These are phyloP conservation scores for Ditylenchus dipsaci DNA, from an alignment of 1,140 invertebrate species.

Conservation along the genomic window DNA sequence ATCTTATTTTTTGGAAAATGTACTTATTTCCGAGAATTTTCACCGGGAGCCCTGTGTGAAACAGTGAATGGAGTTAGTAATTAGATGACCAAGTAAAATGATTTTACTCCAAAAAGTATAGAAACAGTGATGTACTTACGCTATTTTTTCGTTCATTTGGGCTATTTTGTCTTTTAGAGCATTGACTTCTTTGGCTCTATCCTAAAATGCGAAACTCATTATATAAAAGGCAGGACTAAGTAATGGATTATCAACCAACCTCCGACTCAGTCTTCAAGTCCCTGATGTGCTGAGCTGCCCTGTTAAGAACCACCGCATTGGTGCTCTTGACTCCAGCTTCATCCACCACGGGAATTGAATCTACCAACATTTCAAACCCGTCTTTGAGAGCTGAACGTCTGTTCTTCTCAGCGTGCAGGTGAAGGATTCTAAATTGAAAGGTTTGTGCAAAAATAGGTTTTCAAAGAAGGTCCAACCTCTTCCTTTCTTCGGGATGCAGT, in stretches of 20 bases:
- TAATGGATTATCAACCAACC: no score
- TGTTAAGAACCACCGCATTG: conserved; percentile 45
- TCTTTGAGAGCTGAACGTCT: conserved; percentile 64
- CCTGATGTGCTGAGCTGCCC: conserved; percentile 42
- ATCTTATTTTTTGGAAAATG: no score
- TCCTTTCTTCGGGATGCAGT: conserved; percentile 53
- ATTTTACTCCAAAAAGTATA: no score
- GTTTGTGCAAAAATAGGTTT: background rate
- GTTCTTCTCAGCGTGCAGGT: conserved; percentile 96
- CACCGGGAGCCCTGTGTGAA: no score
- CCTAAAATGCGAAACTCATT: no score
- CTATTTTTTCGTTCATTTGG: conserved; percentile 38
- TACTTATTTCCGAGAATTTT: no score
- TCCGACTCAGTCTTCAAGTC: conserved; percentile 22
- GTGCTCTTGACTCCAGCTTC: conserved; percentile 40
- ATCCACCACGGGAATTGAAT: conserved; percentile 40
- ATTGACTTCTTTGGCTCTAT: conserved; percentile 24
- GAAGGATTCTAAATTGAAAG: conserved; percentile 62
- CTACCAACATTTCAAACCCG: conserved; percentile 36
- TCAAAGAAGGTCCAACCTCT: conserved; percentile 49
- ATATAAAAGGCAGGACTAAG: no score
- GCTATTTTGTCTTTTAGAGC: conserved; percentile 36
- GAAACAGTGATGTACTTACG: no score
- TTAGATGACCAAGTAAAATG: no score
- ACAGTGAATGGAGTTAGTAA: no score